phyloP scores from a whole-genome alignment of 2,888 invertebrate species.

The Ennomos quercinarius region DNA sequence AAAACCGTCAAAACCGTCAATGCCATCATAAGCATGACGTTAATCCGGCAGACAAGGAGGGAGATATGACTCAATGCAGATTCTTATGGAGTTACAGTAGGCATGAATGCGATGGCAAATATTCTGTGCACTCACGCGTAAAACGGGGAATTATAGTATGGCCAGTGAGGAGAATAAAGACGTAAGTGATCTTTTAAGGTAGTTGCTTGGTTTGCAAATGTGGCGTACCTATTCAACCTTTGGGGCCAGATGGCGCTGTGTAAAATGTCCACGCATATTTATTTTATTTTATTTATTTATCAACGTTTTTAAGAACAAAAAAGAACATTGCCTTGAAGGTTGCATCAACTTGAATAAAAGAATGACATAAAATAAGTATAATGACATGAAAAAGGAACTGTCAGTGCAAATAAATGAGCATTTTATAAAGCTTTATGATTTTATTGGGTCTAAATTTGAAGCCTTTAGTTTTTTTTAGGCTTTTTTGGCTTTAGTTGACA shows the following conservation, averaged over 20 bases:
- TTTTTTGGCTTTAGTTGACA: too few species aligned
- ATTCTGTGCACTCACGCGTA: constrained; percentile 82
- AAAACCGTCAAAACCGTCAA: constrained; percentile 73
- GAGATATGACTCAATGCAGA: constrained; percentile 68
- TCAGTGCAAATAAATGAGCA: too few species aligned
- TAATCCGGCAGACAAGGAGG: constrained; percentile 74
- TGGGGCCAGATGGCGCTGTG: too few species aligned
- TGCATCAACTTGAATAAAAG: background rate
- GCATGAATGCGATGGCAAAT: constrained; percentile 79
- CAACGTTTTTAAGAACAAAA: too few species aligned
- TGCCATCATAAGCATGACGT: constrained; percentile 78
- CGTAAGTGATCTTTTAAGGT: constrained; percentile 55
- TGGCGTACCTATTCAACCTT: too few species aligned
- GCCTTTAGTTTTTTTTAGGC: too few species aligned
- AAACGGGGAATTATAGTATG: constrained; percentile 76
- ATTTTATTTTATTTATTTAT: too few species aligned
- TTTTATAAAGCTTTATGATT: too few species aligned
- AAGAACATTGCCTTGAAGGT: too few species aligned
- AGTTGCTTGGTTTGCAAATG: background rate
- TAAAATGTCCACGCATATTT: too few species aligned
- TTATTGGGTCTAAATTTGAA: too few species aligned
- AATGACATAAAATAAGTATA: background rate
- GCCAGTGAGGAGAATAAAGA: constrained; percentile 58
- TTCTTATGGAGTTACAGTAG: constrained; percentile 60
- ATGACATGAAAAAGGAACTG: background rate